Evolutionary conservation across 1,140 invertebrate species (phyloP).

Genomic region (Chironomus tepperi): DNA sequence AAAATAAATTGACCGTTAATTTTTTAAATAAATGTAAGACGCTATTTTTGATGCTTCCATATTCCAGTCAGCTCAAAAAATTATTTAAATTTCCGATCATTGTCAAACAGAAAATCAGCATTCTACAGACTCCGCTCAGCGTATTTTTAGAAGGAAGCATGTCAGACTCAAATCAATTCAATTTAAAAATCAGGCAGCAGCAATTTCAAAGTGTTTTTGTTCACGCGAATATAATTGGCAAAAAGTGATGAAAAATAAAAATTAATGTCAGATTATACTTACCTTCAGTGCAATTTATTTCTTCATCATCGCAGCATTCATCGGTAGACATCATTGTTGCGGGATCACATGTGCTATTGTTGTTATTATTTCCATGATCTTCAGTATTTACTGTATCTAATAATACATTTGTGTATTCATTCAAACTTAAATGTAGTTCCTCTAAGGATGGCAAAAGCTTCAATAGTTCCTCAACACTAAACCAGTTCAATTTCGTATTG

Average conservation of each 20-base stretch:
- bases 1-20: too few relatives aligned
- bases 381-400: slow-evolving; percentile 38
- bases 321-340: slow-evolving; percentile 25
- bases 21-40: too few relatives aligned
- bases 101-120: too few relatives aligned
- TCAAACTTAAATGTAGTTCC: slow-evolving; percentile 84
- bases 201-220: neutral
- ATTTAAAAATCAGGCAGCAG: too few relatives aligned
- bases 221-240: neutral
- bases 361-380: slow-evolving; percentile 37
- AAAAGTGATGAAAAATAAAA: too few relatives aligned
- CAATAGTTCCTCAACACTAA: slow-evolving; percentile 66
- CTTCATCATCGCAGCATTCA: slow-evolving; percentile 30
- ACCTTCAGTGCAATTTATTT: slow-evolving; percentile 29
- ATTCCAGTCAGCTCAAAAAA: too few relatives aligned
- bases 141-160: too few relatives aligned
- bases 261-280: neutral
- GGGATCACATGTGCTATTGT: slow-evolving; percentile 55
- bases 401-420: slow-evolving; percentile 66
- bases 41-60: too few relatives aligned
- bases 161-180: too few relatives aligned
- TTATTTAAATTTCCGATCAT: too few relatives aligned
- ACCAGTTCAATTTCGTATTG: slow-evolving; percentile 75
- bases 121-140: too few relatives aligned
- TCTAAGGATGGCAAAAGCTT: slow-evolving; percentile 66